phyloP scores from a whole-genome alignment of 2,113 vertebrate species.

The Micromys minutus region DNA sequence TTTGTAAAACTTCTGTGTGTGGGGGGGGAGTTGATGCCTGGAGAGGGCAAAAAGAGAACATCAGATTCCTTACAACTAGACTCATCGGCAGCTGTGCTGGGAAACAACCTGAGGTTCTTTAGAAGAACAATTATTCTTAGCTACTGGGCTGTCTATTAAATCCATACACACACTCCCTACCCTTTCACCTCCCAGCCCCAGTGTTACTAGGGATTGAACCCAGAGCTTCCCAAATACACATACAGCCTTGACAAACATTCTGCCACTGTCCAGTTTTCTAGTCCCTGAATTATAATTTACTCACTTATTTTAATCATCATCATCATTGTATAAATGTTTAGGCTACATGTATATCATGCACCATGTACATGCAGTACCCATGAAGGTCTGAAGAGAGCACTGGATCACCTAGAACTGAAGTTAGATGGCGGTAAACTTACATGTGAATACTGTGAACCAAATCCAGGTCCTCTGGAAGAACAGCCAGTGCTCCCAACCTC shows the following conservation, averaged over 20 bases:
- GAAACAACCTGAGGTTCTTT: not conserved
- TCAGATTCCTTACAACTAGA: not conserved
- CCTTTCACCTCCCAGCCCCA: not conserved
- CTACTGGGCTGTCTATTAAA: not conserved
- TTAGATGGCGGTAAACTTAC: not conserved
- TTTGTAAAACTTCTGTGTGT: not conserved
- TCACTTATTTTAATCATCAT: not conserved
- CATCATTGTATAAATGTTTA: not conserved
- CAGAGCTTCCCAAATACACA: not conserved
- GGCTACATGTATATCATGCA: not conserved
- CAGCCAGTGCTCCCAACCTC: not conserved
- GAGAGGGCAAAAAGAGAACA: not conserved
- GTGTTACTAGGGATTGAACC: not conserved
- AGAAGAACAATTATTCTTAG: not conserved
- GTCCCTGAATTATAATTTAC: not conserved
- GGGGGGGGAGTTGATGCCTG: not conserved
- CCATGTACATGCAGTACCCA: not conserved
- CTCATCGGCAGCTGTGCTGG: not conserved
- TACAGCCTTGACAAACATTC: not conserved
- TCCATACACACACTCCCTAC: not conserved
- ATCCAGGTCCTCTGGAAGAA: not conserved
- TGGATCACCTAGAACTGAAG: not conserved
- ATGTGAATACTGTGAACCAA: not conserved
- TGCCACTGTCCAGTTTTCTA: not conserved
- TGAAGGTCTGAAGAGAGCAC: not conserved